Conservation (phyloP, 30 jellyfish, hydroid and myxozoan species). For the Euphysa ruthae region DNA sequence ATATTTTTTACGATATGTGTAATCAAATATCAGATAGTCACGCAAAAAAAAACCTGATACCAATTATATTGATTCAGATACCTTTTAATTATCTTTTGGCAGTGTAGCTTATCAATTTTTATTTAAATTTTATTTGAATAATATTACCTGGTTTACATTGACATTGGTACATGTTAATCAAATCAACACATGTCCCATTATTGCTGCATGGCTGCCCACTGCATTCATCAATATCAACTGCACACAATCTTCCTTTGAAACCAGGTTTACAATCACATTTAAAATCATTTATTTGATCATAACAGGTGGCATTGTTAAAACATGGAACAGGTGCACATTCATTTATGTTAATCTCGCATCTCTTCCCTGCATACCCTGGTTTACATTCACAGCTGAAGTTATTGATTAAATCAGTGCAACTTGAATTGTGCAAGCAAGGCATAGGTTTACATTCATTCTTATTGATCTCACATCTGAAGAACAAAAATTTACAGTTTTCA, state of each 20-base stretch:
- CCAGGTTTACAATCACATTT: conserved; percentile 31
- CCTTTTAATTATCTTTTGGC: too few relatives aligned
- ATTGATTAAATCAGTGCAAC: conserved; percentile 32
- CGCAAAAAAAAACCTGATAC: too few relatives aligned
- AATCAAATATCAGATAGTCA: too few relatives aligned
- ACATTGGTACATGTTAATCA: conserved; percentile 36
- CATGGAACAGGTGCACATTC: conserved; percentile 23
- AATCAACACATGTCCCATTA: conserved; percentile 66
- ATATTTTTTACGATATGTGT: too few relatives aligned
- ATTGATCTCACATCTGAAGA: conserved; percentile 30
- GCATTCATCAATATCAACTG: conserved; percentile 64
- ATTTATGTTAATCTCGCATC: conserved; percentile 10
- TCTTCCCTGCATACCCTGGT: conserved; percentile 63
- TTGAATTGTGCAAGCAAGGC: conserved; percentile 34
- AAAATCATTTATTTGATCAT: conserved; percentile 21
- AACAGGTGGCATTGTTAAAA: conserved; percentile 33
- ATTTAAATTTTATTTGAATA: too few relatives aligned
- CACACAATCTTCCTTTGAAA: conserved; percentile 56
- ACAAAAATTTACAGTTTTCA: too few relatives aligned
- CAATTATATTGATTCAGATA: too few relatives aligned
- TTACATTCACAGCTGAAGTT: conserved; percentile 49
- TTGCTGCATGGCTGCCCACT: conserved; percentile 49
- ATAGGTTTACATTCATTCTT: conserved; percentile 12
- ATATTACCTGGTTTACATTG: conserved; percentile 69
- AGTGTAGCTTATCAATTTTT: too few relatives aligned